Evolutionary conservation across 2,113 vertebrate species (phyloP), one percentile per base, ranked within the genome.

Genomic region (Craseonycteris thonglongyai): DNA sequence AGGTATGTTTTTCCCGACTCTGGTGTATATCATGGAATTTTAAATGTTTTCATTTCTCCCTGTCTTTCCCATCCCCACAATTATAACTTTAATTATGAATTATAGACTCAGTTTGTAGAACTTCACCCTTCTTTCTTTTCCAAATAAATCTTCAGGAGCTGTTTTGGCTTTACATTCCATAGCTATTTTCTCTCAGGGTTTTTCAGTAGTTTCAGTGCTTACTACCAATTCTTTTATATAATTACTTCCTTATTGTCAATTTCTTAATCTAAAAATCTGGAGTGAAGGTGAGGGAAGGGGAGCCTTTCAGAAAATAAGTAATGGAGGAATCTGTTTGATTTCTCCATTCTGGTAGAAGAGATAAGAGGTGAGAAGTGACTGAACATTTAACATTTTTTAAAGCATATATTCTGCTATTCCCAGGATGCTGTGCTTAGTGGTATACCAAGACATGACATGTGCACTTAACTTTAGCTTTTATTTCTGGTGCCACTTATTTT

Each of bases 51-150:
- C 79, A 74, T 74, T 91, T 95, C 21, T 72, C 42, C 74, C 15
- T 61, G 33, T 19, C 78, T 85, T 83, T 71, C 18, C 24, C 40
- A 63, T 26, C 69, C 65, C 69, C 78, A 89, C 47, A 84, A 58
- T n/a, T 83, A 65, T 18, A 45, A 65, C 61, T 59, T 90, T 84
- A 68, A 92, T 94, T 84, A 94, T 35, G 56, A 85, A 47, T 84
- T 83, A 26, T 21, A 87, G 79, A 78, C 54, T 84, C 49, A 28
- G 19, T 58, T 61, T 90, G 47, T 30, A 58, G 40, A 61, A 8
- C 10, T 3, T 74, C 22, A 75, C 9, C 49, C 8, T 49, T 49
- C 63, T 49, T 47, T n/a, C 85, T 79, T 45, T 38, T 49, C 40
- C 45, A 89, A 65, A 58, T 56, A 61, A 79, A 81, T 58, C 8